Base-by-base conservation (phyloP, 2,113 vertebrate genomes). In the Sceloporus tristichus region DNA sequence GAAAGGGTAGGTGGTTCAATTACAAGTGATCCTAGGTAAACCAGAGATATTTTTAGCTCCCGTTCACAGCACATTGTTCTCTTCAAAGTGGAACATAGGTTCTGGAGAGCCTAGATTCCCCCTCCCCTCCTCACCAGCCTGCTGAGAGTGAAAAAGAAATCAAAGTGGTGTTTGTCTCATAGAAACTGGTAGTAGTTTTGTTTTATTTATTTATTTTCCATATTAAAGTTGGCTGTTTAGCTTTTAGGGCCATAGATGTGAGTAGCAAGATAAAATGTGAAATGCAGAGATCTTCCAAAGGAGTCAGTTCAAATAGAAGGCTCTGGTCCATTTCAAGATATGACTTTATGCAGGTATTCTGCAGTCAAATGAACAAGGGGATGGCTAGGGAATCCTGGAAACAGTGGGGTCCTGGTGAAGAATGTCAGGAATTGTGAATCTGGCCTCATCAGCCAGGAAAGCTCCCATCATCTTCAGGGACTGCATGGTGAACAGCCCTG, bases 1-100 rank as follows among this genome's bases (percentile, higher is more conserved):
- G 94, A 95, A 62, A 95, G 94, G 95, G 93, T 94, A 85, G 94
- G 91, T 95, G 95, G 94, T 94, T 94, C 95, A 89, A 79, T 95
- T 95, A 95, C 91, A 94, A 95, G 95, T 91, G 94, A 96, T 95
- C 94, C 94, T 90, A 91, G 95, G 95, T 93, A 94, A 96, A 95
- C 94, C 91, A 81, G 88, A 16, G 93, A 0, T 97, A 97, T 97
- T 96, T 97, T 97, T 97, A 96, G 96, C 93, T 80, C 84, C 91
- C 92, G 54, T 94, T 93, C 95, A 94, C 89, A 95, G 91, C 9
- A 87, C 94, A 91, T 92, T 95, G 94, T 95, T n/a, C 93, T 96
- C 93, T 91, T 25, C 82, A 90, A 94, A 95, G 94, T 93, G 96
- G 95, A 95, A 80, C 85, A 16, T 14, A 91, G 88, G 93, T 89